These are phyloP conservation scores for Hemistola chrysoprasaria DNA, from an alignment of 2,888 invertebrate genomes.

Conservation along the genomic window DNA sequence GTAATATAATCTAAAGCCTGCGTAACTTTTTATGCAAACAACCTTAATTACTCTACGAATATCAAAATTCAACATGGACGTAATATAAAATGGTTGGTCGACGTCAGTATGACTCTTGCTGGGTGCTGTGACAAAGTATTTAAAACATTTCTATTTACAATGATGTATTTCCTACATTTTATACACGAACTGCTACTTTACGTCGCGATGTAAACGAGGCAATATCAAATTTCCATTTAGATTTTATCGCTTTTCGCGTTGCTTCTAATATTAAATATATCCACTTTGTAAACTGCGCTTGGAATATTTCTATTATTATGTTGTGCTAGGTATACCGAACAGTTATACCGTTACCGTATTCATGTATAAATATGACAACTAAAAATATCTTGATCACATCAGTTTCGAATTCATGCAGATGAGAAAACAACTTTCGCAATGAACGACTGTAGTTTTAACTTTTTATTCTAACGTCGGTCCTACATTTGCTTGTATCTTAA, in stretches of 20 bases:
- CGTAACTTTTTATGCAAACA: too few relatives aligned
- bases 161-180: constrained; percentile 13
- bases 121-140: constrained; percentile 6
- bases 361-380: too few relatives aligned
- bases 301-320: neutral
- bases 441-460: constrained; percentile 5
- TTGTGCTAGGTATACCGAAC: too few relatives aligned
- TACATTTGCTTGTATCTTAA: constrained; percentile 16
- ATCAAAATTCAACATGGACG: neutral
- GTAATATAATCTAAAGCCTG: too few relatives aligned
- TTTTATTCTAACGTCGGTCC: too few relatives aligned
- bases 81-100: constrained; percentile 2
- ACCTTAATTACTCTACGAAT: too few relatives aligned
- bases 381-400: too few relatives aligned
- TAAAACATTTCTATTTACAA: constrained; percentile 9
- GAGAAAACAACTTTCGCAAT: constrained; percentile 15
- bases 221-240: constrained; percentile 27
- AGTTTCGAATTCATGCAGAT: too few relatives aligned
- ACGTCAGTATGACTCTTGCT: constrained; percentile 15
- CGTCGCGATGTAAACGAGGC: constrained; percentile 13
- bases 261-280: constrained; percentile 13
- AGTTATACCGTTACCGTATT: too few relatives aligned
- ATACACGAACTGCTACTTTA: constrained; percentile 13
- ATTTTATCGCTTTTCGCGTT: constrained; percentile 24
- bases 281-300: constrained; percentile 4